Base-by-base conservation (phyloP, 1,140 invertebrate genomes). In the Pseudobourletiella spinata region DNA sequence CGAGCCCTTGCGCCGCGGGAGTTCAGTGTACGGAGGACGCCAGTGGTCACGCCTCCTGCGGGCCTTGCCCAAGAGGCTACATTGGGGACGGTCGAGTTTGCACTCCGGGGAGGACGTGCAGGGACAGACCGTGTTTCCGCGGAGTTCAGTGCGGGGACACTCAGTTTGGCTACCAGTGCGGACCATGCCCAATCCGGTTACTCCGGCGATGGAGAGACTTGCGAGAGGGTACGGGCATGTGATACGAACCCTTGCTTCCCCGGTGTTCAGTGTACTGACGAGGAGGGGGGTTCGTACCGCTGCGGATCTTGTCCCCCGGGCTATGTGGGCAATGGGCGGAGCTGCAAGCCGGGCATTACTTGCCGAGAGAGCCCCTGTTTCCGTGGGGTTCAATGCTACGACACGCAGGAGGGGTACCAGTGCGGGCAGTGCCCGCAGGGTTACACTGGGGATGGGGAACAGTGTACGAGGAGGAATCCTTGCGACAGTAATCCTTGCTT, bases 281-380 rank as follows among this genome's bases (percentile, higher is more conserved):
- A 93, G 15, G 74, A 78, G 60, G 73, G 70, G 25, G 65, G 22
- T 61, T 76, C 24, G 74, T 72, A 66, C 62, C 72, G 39, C 1
- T 82, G 81, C 69, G 80, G 80, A 79, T 67, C 76, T 82, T 60
- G 90, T 90, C 1, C 95, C 91, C 73, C 91, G 82, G 72, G 86
- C 18, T 84, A 83, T 91, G 18, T 48, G 4, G 44, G 44, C 6
- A 18, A 48, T 18, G 90, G 90, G n/a, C 75, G 80, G 43, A 77
- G 74, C 24, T 93, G 89, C 73, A 79, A 79, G 67, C 77, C 76
- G 78, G 87, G 85, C 30, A 89, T 92, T 25, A 74, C 77, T 59
- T 95, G 91, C 72, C 75, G 75, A 16, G 83, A 88, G 67, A 76
- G 82, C 56, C 91, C 91, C 0, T 96, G 93, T 72, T 91, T 83